A percentile compares a stretch with the other conserved stretches of the same genome.
Conservation (phyloP, 2,113 vertebrate genomes). For the Lipotes vexillifer region DNA sequence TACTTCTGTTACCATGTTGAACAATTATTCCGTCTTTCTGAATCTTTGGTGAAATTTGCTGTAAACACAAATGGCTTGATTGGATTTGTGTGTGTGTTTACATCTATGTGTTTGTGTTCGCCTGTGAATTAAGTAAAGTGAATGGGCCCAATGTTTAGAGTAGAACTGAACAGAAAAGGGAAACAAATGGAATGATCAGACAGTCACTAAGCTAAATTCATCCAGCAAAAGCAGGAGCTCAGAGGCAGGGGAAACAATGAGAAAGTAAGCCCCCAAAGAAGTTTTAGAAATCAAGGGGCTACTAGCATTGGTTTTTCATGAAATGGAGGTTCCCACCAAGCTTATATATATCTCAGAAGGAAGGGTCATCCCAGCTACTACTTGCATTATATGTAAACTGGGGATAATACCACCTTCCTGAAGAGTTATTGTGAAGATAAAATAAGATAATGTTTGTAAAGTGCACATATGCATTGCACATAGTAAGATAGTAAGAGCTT, state of each 20-base stretch:
- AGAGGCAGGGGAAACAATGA: not conserved
- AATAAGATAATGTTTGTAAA: not conserved
- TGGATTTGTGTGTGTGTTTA: not conserved
- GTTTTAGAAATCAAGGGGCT: not conserved
- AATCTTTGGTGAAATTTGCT: conserved; percentile 8
- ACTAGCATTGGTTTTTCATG: not conserved
- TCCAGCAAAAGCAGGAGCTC: not conserved
- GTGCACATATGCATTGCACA: not conserved
- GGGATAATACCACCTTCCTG: not conserved
- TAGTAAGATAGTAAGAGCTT: not conserved
- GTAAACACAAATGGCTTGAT: not conserved
- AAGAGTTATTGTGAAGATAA: not conserved
- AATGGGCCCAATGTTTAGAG: not conserved
- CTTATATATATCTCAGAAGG: not conserved
- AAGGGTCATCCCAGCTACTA: not conserved
- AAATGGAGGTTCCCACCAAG: not conserved
- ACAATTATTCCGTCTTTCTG: not conserved
- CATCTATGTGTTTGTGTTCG: not conserved
- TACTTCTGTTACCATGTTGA: not conserved
- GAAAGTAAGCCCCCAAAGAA: not conserved
- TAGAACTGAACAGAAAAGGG: not conserved
- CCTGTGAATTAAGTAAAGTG: not conserved
- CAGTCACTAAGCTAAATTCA: not conserved
- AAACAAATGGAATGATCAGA: not conserved
- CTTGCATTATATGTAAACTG: not conserved